A percentile compares a stretch with the other conserved stretches of the same genome.
Evolutionary conservation across 2,888 invertebrate genomes (phyloP).

Genomic region (Rhamnusium bicolor): DNA sequence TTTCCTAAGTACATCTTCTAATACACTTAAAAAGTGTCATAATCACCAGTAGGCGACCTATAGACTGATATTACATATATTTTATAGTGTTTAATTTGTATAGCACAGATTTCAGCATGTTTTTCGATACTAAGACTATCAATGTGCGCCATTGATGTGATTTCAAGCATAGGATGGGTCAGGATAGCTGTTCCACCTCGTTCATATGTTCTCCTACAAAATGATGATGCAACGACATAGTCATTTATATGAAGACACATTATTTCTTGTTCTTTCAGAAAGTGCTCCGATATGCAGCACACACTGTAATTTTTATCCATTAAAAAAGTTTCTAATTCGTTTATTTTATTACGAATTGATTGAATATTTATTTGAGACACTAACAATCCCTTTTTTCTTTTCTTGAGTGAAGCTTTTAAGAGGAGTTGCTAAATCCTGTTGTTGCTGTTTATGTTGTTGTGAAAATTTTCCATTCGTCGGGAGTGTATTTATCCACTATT

Average conservation of each 20-base stretch:
- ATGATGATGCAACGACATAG: background rate
- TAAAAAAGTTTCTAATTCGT: background rate
- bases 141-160: background rate
- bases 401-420: too few relatives aligned
- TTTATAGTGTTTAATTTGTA: too few relatives aligned
- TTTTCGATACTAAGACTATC: background rate
- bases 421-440: too few relatives aligned
- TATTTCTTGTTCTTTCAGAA: background rate
- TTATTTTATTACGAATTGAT: background rate
- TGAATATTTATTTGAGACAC: background rate
- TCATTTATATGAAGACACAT: background rate
- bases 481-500: too few relatives aligned
- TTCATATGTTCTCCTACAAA: background rate
- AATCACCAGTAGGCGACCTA: too few relatives aligned
- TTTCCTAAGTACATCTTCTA: too few relatives aligned
- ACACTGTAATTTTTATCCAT: background rate
- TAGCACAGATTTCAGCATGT: background rate
- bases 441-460: too few relatives aligned
- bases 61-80: too few relatives aligned
- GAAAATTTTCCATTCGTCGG: too few relatives aligned
- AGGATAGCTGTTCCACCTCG: background rate
- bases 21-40: too few relatives aligned
- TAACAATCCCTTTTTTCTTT: too few relatives aligned
- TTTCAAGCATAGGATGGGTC: background rate
- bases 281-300: background rate